Percentiles rank a stretch among this genome's conserved stretches.
Conservation (phyloP, 2,797 vertebrate genomes). For the Etheostoma perlongum region DNA sequence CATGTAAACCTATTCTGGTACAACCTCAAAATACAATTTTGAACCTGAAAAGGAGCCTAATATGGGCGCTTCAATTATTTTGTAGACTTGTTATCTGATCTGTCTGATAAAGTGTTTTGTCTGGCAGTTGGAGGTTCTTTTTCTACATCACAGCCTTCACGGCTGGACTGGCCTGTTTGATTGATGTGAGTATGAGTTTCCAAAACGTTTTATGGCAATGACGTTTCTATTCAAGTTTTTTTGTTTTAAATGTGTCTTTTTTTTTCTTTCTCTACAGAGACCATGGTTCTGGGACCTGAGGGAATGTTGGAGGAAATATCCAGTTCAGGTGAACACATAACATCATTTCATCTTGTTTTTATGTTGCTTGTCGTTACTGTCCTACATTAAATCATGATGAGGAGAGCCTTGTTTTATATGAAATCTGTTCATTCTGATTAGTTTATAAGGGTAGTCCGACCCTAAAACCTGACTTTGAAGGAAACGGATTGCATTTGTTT, state of each 20-base stretch:
- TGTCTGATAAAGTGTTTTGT: slow-evolving; percentile 16
- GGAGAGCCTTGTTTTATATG: background rate
- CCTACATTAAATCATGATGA: background rate
- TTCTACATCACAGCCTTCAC: slow-evolving; percentile 89
- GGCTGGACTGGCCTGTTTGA: slow-evolving; percentile 85
- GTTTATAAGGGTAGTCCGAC: background rate
- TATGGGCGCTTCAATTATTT: too few species aligned
- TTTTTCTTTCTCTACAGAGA: slow-evolving; percentile 78
- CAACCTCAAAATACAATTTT: too few species aligned
- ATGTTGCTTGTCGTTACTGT: background rate
- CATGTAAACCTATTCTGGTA: too few species aligned
- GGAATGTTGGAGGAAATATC: slow-evolving; percentile 92
- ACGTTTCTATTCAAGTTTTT: background rate
- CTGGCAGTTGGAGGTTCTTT: slow-evolving; percentile 91
- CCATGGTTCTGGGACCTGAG: slow-evolving; percentile 93
- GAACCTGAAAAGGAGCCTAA: too few species aligned
- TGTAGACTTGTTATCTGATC: background rate
- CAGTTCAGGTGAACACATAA: slow-evolving; percentile 88
- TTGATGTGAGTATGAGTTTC: slow-evolving; percentile 87
- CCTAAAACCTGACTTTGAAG: background rate
- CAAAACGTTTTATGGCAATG: background rate
- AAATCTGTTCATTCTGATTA: background rate
- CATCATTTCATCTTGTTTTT: background rate
- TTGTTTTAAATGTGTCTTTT: background rate
- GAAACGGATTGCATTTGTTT: background rate